phyloP scores from a whole-genome alignment of 2,888 invertebrate species.

The Leptinotarsa rubiginosa region DNA sequence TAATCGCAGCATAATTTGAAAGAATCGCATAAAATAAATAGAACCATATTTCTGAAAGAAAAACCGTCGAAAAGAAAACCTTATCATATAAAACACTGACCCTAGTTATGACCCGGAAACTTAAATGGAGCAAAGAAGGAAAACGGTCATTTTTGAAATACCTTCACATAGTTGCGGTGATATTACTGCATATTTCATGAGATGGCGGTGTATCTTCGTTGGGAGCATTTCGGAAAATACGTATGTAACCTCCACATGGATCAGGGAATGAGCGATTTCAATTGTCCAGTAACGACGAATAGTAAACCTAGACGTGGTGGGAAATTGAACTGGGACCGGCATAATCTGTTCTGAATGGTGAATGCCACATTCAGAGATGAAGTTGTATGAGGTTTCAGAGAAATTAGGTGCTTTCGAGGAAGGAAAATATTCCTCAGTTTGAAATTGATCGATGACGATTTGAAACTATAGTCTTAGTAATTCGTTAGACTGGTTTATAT shows the following conservation, averaged over 20 bases:
- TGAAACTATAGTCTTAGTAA: too few species aligned
- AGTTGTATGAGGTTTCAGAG: background rate
- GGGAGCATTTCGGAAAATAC: background rate
- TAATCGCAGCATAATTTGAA: conserved; percentile 39
- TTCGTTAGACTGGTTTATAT: too few species aligned
- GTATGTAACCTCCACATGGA: conserved; percentile 1
- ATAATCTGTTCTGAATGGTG: conserved; percentile 12
- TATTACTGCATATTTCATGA: conserved; percentile 54
- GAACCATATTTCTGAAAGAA: conserved; percentile 47
- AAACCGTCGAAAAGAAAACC: conserved; percentile 40
- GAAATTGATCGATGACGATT: too few species aligned
- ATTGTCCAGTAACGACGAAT: conserved; percentile 1
- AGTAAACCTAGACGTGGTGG: conserved; percentile 10
- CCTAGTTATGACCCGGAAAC: conserved; percentile 56
- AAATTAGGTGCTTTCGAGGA: background rate
- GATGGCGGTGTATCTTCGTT: conserved; percentile 23
- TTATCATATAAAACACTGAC: conserved; percentile 52
- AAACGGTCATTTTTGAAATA: conserved; percentile 56
- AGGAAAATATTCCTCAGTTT: background rate
- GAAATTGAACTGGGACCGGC: conserved; percentile 9
- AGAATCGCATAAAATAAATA: conserved; percentile 48
- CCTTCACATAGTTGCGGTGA: conserved; percentile 39
- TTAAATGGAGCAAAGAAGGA: conserved; percentile 54
- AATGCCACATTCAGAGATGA: conserved; percentile 1
- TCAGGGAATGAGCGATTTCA: conserved; percentile 12